Evolutionary conservation across 2,888 invertebrate species (phyloP), one percentile per base, ranked within the genome.

Genomic region (Ophion costatus): DNA sequence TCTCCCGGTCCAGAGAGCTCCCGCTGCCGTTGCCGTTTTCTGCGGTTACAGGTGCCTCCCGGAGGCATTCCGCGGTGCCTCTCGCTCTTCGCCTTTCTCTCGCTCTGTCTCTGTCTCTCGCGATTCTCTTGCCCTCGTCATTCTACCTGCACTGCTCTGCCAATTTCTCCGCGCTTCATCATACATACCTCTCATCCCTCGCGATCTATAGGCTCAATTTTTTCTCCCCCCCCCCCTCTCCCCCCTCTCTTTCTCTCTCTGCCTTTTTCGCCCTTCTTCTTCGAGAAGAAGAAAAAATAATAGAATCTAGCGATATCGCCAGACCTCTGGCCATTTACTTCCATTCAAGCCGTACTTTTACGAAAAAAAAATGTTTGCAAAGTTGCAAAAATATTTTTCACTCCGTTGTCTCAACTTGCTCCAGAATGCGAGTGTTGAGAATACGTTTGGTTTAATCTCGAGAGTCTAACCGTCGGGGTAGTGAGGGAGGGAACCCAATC

Each of bases 11-110:
- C 80, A 71, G 45, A 45, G 45, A 45, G 83, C 83, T 84, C 78
- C 81, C 67, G 85, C 82, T 74, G 81, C 75, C 56, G 83, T 70
- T 73, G 88, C 87, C 80, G 86, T 90, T 89, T 45, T 78, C 90
- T 90, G 90, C 90, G 91, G 91, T 91, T 93, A 92, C 93, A 93
- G 92, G 92, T 93, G 92, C 92, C 91, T 92, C 90, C 89, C 89
- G 90, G 89, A 92, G 92, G 92, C 91, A 92, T 92, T 92, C 91
- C 84, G 14, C 78, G 82, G 73, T 78, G 83, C 74, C 42, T 45
- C 75, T 71, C 84, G 66, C 69, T 70, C 82, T 80, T 86, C 77
- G 80, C 59, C 74, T 73, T 83, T 69, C 84, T 84, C 85, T 77
- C 86, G 80, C 83, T 85, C 83, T 87, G 82, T 90, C 89, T 91